Base-by-base conservation (phyloP, 2,797 vertebrate genomes). In the Synanceia verrucosa region DNA sequence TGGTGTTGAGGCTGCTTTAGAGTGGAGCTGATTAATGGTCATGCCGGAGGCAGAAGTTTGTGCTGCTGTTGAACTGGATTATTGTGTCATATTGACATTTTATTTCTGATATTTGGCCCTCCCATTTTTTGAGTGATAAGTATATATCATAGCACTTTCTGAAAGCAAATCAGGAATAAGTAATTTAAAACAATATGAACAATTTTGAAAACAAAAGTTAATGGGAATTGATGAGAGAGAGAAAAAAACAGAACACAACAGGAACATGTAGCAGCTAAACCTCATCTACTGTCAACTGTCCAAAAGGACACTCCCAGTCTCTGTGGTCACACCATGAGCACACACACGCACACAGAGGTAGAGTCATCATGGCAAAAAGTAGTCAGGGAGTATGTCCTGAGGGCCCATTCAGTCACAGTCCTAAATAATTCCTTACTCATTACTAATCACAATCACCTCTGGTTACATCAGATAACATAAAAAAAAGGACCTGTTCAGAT, bases 281-380 rank as follows among this genome's bases (percentile, higher is more conserved):
- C 9, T 55, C 23, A 73, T 55, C 24, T 50, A 50, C 11, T 31
- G 24, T n/a, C n/a, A n/a, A 31, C 24, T 62, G n/a, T 23, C 1
- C 37, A 34, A 66, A n/a, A 39, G 31, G 48, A 70, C 65, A 71
- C 61, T 19, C 63, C 46, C 52, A 44, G 55, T 34, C 16, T 43
- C 53, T 60, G 65, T 56, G 61, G 67, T 63, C 72, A 82, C 82
- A 76, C 79, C 78, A 73, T 41, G 14, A 43, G 14, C n/a, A 18
- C 48, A 37, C 41, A 65, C 37, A 21, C 55, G 56, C 28, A 34
- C 31, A 14, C 33, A 23, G 11, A 41, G 13, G 1, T 16, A 28
- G 4, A 74, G 48, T 71, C 57, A 58, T 71, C 57, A 58, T 33
- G 80, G 86, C 84, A 86, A 84, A 46, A 65, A 48, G 19, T 1